Evolutionary conservation across 2,797 vertebrate species (phyloP), one percentile per base, ranked within the genome.

Genomic region (Lophotriccus pileatus): DNA sequence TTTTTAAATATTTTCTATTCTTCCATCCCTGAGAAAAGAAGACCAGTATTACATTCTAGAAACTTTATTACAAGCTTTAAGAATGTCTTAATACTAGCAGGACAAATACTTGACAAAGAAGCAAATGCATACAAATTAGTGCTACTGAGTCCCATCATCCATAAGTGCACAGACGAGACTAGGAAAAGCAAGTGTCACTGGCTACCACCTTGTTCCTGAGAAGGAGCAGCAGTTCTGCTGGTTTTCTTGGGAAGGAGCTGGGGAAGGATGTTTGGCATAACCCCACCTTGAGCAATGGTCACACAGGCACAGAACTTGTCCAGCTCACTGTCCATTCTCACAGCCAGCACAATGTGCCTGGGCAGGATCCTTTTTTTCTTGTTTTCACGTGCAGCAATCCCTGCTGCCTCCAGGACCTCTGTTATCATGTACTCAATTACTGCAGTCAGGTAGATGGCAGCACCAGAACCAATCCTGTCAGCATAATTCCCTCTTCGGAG

Each of bases 391-490:
- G 98, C 96, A 43, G 98, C 97, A 0, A 97, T 98, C 55, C 98
- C 98, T 1, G 98, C 88, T 67, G 98, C 92, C 84, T 99, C 98
- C 95, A 98, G 84, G 39, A 98, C 89, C 94, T 98, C 98, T 0
- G 95, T 98, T 18, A 58, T 98, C 98, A 99, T 90, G 59, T 98
- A 98, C 93, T 99, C 98, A 81, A 99, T 53, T 27, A 98, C 90
- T 0, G 97, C 98, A 0, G 98, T 25, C 49, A 99, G 95, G 90
- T 98, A 99, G 10, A 99, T 94, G 0, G 98, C 82, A 28, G 98
- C 94, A 0, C 97, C 98, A 1, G 17, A 34, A 25, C 98, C 95
- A 3, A 98, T 64, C 46, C 98, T 95, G 0, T 79, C 1, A 1
- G 98, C 82, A 0, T 98, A 99, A 81, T 88, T 83, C 3, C 98